Percentiles rank a stretch among this genome's conserved stretches.
phyloP scores from a whole-genome alignment of 2,888 invertebrate genomes.

The Tubulanus polymorphus region DNA sequence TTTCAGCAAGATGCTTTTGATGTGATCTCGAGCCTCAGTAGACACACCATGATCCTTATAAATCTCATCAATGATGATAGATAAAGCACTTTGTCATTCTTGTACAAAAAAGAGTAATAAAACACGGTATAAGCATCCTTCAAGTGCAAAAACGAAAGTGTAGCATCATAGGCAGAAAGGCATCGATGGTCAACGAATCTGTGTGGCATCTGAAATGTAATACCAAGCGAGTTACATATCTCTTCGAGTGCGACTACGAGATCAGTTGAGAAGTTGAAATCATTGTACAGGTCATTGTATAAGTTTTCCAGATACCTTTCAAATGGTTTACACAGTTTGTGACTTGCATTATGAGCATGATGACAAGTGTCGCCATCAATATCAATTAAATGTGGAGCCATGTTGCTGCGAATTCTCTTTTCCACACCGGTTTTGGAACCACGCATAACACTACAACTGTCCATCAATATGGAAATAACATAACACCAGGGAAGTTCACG shows the following conservation, averaged over 20 bases:
- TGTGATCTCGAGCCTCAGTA: background rate
- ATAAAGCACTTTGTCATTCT: background rate
- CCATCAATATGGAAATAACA: constrained; percentile 24
- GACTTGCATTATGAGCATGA: constrained; percentile 16
- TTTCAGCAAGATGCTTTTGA: background rate
- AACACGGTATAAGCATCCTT: constrained; percentile 2
- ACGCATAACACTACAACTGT: constrained; percentile 27
- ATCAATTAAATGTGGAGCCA: constrained; percentile 15
- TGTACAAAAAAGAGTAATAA: constrained; percentile 6
- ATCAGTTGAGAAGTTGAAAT: constrained; percentile 15
- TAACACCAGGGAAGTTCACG: constrained; percentile 25
- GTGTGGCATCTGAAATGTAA: constrained; percentile 9
- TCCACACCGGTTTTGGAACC: constrained; percentile 26
- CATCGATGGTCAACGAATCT: constrained; percentile 13
- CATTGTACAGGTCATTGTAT: constrained; percentile 13
- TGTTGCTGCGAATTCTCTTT: too few relatives aligned
- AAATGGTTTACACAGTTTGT: constrained; percentile 12
- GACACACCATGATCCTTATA: constrained; percentile 5
- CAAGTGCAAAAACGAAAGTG: background rate
- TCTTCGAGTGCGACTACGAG: constrained; percentile 6
- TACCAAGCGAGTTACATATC: constrained; percentile 9
- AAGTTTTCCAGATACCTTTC: constrained; percentile 9
- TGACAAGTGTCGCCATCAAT: constrained; percentile 22
- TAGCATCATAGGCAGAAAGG: constrained; percentile 15
- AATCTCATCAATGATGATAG: constrained; percentile 9